Conservation (phyloP, 2,797 vertebrate species). For the Brotula barbata region DNA sequence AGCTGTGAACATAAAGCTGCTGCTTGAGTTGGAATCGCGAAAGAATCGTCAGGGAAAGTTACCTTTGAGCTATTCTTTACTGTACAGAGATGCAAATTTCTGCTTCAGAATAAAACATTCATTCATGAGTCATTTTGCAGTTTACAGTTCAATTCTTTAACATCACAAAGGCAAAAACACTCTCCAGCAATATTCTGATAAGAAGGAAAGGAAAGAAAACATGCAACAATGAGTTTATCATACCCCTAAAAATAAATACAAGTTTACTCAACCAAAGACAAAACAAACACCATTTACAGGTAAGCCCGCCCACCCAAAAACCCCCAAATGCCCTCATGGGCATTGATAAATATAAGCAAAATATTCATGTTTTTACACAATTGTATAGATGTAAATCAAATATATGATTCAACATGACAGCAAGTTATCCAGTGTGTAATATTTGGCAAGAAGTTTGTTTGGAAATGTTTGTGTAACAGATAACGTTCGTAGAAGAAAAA, state of each 20-base stretch:
- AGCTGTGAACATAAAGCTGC: too few species aligned
- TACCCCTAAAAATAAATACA: constrained; percentile 44
- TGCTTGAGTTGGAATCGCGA: too few species aligned
- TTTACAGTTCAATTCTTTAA: too few species aligned
- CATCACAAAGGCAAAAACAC: too few species aligned
- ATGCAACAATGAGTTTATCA: constrained; percentile 54
- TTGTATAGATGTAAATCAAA: constrained; percentile 57
- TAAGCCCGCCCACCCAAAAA: constrained; percentile 23
- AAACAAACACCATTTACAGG: constrained; percentile 56
- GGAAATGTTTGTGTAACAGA: constrained; percentile 33
- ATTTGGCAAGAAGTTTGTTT: constrained; percentile 46
- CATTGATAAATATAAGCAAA: constrained; percentile 52
- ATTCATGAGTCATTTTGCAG: too few species aligned
- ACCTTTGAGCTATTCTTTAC: constrained; percentile 34
- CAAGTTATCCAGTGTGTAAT: constrained; percentile 12
- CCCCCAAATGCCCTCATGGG: not conserved
- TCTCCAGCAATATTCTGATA: constrained; percentile 21
- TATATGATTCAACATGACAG: constrained; percentile 38
- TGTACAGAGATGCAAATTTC: constrained; percentile 28
- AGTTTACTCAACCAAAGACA: constrained; percentile 62
- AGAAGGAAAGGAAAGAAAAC: constrained; percentile 57
- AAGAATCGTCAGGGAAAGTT: not conserved
- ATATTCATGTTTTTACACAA: constrained; percentile 64
- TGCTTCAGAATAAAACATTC: constrained; percentile 7
- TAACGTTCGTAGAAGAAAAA: constrained; percentile 19